Evolutionary conservation across 2,797 vertebrate species (phyloP), one percentile per base, ranked within the genome.

Genomic region (Xiphophorus birchmanni): DNA sequence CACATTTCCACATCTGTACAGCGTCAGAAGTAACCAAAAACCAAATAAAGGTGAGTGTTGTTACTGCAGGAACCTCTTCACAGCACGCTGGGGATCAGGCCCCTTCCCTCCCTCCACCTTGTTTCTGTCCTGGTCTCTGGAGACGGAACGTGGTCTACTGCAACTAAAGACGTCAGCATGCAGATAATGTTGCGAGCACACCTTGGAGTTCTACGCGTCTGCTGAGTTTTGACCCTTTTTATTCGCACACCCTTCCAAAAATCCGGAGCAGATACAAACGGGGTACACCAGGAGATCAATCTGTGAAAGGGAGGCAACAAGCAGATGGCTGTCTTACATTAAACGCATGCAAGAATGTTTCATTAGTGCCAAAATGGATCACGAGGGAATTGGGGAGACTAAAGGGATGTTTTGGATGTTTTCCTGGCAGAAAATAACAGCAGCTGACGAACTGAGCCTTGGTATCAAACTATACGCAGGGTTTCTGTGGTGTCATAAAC

Each of bases 1-100:
- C 97, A 99, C 98, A 96, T 96, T 97, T 94, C 96, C 97, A 97
- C 97, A 92, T 96, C 95, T 97, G 95, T 96, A 96, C 95, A 96
- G 94, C 93, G 79, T 95, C 95, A 95, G 92, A 95, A 93, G 86
- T 67, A 90, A 95, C 92, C 88, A 82, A 78, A 73, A 71, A 75
- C 2, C 52, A 52, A 74, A 65, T 42, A 77, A 84, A 77, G 92
- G 90, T 83, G 90, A 93, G 92, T 95, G 84, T 93, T 91, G 94
- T 92, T 93, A 94, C 94, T 69, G 93, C 92, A 69, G 89, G 40
- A 83, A 80, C 87, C 75, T 86, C 81, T 91, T 52, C 78, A 37
- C 77, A 12, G 63, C 76, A 32, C 23, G 47, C 15, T 12, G n/a
- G 29, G 45, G 63, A 52, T 77, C 48, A 10, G 12, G 32, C 29